These are phyloP conservation scores for Camponotus vicinus DNA, from an alignment of 1,140 invertebrate genomes.

Conservation along the genomic window DNA sequence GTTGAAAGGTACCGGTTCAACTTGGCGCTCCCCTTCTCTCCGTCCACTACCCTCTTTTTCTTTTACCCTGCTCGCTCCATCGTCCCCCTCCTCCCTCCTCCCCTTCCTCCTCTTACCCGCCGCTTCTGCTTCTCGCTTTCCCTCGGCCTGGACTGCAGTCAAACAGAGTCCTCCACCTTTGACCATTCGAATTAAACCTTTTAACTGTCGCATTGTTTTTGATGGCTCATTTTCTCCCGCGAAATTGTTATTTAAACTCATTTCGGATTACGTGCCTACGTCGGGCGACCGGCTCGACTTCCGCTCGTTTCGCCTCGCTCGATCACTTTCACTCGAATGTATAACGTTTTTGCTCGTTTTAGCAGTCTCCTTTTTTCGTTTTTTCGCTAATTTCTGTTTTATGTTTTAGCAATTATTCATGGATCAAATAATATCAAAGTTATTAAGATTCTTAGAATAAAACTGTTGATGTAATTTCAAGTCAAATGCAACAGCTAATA, in stretches of 20 bases:
- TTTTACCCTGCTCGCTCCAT: slow-evolving; percentile 3
- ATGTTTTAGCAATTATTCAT: not conserved
- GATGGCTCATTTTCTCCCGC: slow-evolving; percentile 81
- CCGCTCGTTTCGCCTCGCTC: slow-evolving; percentile 30
- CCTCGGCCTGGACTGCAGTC: slow-evolving; percentile 68
- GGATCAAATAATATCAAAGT: not conserved
- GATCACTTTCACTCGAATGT: slow-evolving; percentile 48
- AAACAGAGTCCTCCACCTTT: slow-evolving; percentile 73
- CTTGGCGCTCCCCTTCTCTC: slow-evolving; percentile 61
- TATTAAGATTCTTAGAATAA: not conserved
- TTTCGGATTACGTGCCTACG: slow-evolving; percentile 16
- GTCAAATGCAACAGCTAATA: not conserved
- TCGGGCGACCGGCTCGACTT: slow-evolving; percentile 20
- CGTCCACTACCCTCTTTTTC: slow-evolving; percentile 47
- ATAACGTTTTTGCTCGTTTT: not conserved
- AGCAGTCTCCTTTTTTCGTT: not conserved
- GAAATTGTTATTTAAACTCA: slow-evolving; percentile 82
- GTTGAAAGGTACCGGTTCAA: slow-evolving; percentile 75
- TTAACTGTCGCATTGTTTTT: slow-evolving; percentile 79
- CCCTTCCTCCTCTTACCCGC: not conserved
- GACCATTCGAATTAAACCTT: slow-evolving; percentile 77
- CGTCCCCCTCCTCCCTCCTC: slow-evolving; percentile 1
- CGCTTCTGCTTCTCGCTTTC: slow-evolving; percentile 57
- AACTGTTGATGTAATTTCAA: not conserved
- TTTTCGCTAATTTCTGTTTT: not conserved